A percentile compares a stretch with the other conserved stretches of the same genome.
These are phyloP conservation scores for Elgonia sp. DNA, from an alignment of 2,888 invertebrate genomes.

Conservation along the genomic window DNA sequence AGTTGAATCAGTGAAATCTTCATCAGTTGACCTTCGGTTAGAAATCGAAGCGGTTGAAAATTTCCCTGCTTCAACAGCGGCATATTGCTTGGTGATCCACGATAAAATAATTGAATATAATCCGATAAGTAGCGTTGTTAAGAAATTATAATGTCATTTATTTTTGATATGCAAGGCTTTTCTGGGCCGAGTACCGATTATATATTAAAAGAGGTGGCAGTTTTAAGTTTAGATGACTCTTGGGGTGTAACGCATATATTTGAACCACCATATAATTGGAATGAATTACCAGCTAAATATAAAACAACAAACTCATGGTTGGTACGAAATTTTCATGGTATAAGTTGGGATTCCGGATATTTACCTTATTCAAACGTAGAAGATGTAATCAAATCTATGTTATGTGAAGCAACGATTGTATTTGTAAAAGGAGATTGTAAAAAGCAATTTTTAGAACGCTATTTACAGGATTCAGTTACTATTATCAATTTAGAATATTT, in stretches of 20 bases:
- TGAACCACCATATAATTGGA: conserved; percentile 19
- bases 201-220: conserved; percentile 25
- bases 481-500: neutral
- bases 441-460: conserved; percentile 21
- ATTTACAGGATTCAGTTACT: neutral
- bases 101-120: conserved; percentile 20
- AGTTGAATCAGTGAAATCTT: conserved; percentile 39
- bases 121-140: conserved; percentile 2
- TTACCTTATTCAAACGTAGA: neutral
- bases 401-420: conserved; percentile 13
- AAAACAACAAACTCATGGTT: conserved; percentile 24
- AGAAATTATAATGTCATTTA: conserved; percentile 2
- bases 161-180: conserved; percentile 24
- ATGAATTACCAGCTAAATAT: conserved; percentile 10
- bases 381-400: neutral
- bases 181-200: neutral
- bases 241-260: neutral
- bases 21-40: conserved; percentile 37
- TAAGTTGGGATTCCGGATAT: conserved; percentile 31
- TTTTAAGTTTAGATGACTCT: conserved; percentile 5
- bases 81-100: conserved; percentile 14
- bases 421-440: conserved; percentile 45
- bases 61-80: neutral
- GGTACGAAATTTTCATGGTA: conserved; percentile 12
- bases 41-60: conserved; percentile 30